Evolutionary conservation across 2,113 vertebrate species (phyloP).

Genomic region (Cacatua alba): DNA sequence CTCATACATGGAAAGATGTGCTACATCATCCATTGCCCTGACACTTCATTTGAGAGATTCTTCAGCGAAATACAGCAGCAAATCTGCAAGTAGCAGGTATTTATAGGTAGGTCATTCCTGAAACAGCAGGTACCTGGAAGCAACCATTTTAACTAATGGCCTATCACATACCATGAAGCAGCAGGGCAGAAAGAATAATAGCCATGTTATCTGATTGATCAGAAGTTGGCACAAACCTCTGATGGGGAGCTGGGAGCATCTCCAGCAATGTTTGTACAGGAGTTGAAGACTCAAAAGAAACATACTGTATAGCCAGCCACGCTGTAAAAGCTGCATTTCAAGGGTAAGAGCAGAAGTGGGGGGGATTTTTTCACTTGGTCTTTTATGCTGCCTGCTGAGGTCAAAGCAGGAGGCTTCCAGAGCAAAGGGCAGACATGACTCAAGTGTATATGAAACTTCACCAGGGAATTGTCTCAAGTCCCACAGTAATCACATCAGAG

Average conservation of each 20-base stretch:
- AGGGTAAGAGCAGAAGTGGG: not conserved
- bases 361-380: not conserved
- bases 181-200: not conserved
- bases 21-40: not conserved
- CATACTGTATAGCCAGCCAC: not conserved
- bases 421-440: constrained; percentile 1
- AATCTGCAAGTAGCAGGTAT: not conserved
- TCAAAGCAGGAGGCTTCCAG: not conserved
- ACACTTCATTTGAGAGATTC: not conserved
- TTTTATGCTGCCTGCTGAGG: not conserved
- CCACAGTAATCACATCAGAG: not conserved
- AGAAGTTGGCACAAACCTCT: not conserved
- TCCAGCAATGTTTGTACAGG: not conserved
- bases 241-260: not conserved
- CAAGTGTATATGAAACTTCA: not conserved
- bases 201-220: not conserved
- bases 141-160: not conserved
- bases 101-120: not conserved
- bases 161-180: not conserved
- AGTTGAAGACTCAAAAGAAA: not conserved
- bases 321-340: not conserved
- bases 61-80: not conserved
- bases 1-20: not conserved
- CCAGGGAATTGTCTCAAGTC: not conserved
- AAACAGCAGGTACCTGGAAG: not conserved